Base-by-base conservation (phyloP, 2,888 invertebrate species). In the Drosophila acutilabella region DNA sequence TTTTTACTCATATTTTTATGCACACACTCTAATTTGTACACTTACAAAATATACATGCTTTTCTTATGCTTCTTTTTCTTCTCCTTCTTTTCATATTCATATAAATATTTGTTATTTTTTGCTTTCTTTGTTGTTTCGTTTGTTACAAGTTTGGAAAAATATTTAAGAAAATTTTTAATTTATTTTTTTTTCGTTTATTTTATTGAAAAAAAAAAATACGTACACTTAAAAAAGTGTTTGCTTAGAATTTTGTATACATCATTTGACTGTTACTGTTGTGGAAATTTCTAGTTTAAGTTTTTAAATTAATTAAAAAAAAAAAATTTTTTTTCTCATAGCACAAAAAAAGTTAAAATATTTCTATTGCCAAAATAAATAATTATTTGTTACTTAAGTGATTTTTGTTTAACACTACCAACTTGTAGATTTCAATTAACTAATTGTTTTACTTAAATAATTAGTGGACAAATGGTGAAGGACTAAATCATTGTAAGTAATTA, bases 371-470 rank as follows among this genome's bases (percentile, higher is more conserved):
- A 56, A 30, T 26, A 41, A 62, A 56, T 33, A 11, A 44, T 26
- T 45, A 11, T 36, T n/a, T n/a, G n/a, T n/a, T n/a, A n/a, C n/a
- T n/a, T n/a, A n/a, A n/a, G n/a, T n/a, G 16, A 53, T 65, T 45
- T 38, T 26, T 44, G n/a, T n/a, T 36, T 16, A 13, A 36, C 36
- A 36, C 36, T 4, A 36, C 4, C 36, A 4, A 20, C n/a, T 38
- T 40, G 18, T 33, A 58, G 44, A 80, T 78, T 77, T 64, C 41
- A 84, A 81, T 81, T 81, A 81, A 84, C 80, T 81, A 81, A 84
- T 81, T 84, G 70, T 44, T 81, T 84, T 81, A 81, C 79, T 81
- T 81, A 82, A 71, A 59, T 54, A 61, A 62, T 77, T 82, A 71
- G 50, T 80, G 83, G 74, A 80, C 77, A 80, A 80, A 80, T 74